These are phyloP conservation scores for Calameuta filiformis DNA, from an alignment of 2,888 invertebrate species.

Conservation along the genomic window DNA sequence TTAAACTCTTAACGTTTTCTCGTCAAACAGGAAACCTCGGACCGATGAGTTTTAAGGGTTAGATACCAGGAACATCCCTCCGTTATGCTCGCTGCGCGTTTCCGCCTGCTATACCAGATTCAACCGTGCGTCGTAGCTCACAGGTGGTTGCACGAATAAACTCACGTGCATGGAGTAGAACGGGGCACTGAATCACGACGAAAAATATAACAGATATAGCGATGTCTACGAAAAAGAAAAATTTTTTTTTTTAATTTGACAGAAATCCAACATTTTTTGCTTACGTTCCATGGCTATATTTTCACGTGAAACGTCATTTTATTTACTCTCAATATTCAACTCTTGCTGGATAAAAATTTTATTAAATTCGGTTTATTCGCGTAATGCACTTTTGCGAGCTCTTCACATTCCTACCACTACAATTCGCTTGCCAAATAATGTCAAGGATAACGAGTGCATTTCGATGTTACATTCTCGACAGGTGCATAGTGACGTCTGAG, in stretches of 20 bases:
- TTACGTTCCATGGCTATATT: neutral
- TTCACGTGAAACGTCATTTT: neutral
- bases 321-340: neutral
- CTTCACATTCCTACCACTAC: slow-evolving; percentile 31
- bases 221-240: neutral
- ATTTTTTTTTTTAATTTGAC: too few relatives aligned
- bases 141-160: slow-evolving; percentile 2
- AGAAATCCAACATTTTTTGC: too few relatives aligned
- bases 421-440: slow-evolving; percentile 54
- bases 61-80: slow-evolving; percentile 39
- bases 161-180: neutral
- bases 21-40: slow-evolving; percentile 47
- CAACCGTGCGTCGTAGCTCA: neutral
- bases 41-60: slow-evolving; percentile 46
- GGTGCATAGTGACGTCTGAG: slow-evolving; percentile 26
- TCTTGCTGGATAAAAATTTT: neutral
- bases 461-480: slow-evolving; percentile 32
- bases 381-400: neutral
- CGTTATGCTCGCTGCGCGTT: slow-evolving; percentile 45
- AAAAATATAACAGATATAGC: neutral
- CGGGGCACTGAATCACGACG: neutral
- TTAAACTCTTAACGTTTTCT: slow-evolving; percentile 40
- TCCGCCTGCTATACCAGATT: slow-evolving; percentile 29
- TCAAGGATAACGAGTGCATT: slow-evolving; percentile 58
- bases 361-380: neutral